A percentile compares a stretch with the other conserved stretches of the same genome.
phyloP scores from a whole-genome alignment of 2,888 invertebrate genomes.

The Nemapogon koenigi region DNA sequence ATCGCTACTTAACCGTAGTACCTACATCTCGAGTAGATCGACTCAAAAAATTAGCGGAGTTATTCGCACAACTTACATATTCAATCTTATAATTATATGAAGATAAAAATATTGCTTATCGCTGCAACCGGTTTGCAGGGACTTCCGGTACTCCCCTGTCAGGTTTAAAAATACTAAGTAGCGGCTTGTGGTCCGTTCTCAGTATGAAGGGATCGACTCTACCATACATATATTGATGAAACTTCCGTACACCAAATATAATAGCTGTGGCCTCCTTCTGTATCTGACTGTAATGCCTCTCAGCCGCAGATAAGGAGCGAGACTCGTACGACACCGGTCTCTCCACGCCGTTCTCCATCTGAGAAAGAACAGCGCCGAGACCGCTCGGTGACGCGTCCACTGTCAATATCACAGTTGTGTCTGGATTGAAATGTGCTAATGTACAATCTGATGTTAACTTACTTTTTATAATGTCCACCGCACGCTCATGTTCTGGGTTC shows the following conservation, averaged over 20 bases:
- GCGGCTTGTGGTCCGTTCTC: constrained; percentile 11
- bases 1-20: too few species aligned
- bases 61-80: too few species aligned
- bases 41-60: too few species aligned
- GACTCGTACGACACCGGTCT: constrained; percentile 13
- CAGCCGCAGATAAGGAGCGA: constrained; percentile 8
- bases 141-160: constrained; percentile 12
- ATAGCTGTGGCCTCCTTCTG: constrained; percentile 14
- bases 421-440: constrained; percentile 15
- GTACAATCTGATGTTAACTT: constrained; percentile 11
- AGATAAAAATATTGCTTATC: too few species aligned
- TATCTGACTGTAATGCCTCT: constrained; percentile 12
- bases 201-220: constrained; percentile 7
- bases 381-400: constrained; percentile 18
- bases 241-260: constrained; percentile 13
- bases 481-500: constrained; percentile 8
- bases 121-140: constrained; percentile 9
- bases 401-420: constrained; percentile 16
- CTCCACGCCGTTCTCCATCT: constrained; percentile 8
- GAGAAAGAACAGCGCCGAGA: constrained; percentile 4
- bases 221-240: constrained; percentile 15
- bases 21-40: too few species aligned
- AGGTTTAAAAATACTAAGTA: constrained; percentile 10
- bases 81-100: too few species aligned
- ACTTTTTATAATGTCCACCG: constrained; percentile 6